Base-by-base conservation (phyloP, 1,140 invertebrate species). In the Samia ricini region DNA sequence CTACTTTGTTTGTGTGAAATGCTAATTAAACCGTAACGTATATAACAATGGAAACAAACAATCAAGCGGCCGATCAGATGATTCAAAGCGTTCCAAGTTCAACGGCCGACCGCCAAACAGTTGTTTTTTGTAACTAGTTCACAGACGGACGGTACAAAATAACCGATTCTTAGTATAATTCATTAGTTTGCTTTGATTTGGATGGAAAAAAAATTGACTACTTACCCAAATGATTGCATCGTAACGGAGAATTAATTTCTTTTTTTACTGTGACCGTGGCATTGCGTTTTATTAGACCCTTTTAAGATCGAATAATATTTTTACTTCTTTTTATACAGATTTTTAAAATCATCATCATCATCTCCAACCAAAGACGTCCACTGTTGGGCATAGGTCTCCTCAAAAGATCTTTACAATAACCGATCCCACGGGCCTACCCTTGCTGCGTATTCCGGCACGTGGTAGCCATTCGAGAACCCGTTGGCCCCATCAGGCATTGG, bases 51-150 rank as follows among this genome's bases (percentile, higher is more conserved):
- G 21, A 24, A 57, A 57, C 26, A 20, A 7, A 42, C 56, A 15
- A 24, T 22, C 7, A 56, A 67, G 57, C 57, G 54, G 26, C 36
- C 57, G 61, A 67, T 67, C 61, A 63, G 65, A 60, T 67, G 65
- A 63, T 54, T 67, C 61, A 57, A 63, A 56, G 56, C 20, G 50
- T 29, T 26, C 36, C 56, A 50, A 52, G 65, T 67, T 67, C 61
- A 63, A 50, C 24, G 61, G 26, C 49, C 61, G 57, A 22, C 33
- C 33, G 33, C 4, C 26, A 61, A 51, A 67, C 65, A 67, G 62
- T 51, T 67, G 61, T 56, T 67, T 63, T 63, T 57, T 67, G 42
- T 60, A 42, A 42, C 0, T 42, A 4, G 33, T 42, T 42, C 33
- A 42, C 29, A 52, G 23, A 52, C 51, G 20, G 19, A n/a, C 20